These are phyloP conservation scores for Sceloporus undulatus DNA, from an alignment of 2,113 vertebrate species.

Conservation along the genomic window DNA sequence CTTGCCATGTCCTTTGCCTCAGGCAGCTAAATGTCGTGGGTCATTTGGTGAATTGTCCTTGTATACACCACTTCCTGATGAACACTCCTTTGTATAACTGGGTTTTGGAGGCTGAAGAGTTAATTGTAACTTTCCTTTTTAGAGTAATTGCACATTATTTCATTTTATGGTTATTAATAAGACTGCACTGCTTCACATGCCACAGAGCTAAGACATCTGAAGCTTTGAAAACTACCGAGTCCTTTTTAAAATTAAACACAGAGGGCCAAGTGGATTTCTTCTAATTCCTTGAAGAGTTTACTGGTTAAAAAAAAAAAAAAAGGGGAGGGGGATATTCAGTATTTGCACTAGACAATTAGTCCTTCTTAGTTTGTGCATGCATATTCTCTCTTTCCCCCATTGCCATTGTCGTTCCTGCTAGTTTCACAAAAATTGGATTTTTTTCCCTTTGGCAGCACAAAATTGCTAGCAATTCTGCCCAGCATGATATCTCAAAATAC, in stretches of 20 bases:
- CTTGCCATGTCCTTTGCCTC: background rate
- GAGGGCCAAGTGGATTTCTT: background rate
- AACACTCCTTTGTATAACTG: background rate
- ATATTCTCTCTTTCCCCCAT: background rate
- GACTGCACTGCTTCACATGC: background rate
- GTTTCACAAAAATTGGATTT: slow-evolving; percentile 15
- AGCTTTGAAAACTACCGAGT: background rate
- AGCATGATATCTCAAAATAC: slow-evolving; percentile 24
- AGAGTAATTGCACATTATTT: slow-evolving; percentile 11
- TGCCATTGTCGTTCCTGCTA: slow-evolving; percentile 12
- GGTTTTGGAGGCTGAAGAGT: too few species aligned
- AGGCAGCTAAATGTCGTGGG: background rate
- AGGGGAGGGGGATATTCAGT: background rate
- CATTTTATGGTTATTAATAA: slow-evolving; percentile 5
- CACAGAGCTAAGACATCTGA: background rate
- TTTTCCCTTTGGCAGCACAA: background rate
- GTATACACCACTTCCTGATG: background rate
- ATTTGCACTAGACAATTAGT: slow-evolving; percentile 5
- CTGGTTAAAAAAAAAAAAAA: background rate
- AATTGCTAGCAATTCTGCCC: slow-evolving; percentile 29
- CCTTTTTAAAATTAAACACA: background rate
- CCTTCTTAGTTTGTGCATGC: background rate
- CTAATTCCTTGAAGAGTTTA: background rate
- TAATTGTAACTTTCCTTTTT: background rate
- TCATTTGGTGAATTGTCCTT: background rate